These are phyloP conservation scores for Escarpia spicata DNA, from an alignment of 2,888 invertebrate genomes.

Conservation along the genomic window DNA sequence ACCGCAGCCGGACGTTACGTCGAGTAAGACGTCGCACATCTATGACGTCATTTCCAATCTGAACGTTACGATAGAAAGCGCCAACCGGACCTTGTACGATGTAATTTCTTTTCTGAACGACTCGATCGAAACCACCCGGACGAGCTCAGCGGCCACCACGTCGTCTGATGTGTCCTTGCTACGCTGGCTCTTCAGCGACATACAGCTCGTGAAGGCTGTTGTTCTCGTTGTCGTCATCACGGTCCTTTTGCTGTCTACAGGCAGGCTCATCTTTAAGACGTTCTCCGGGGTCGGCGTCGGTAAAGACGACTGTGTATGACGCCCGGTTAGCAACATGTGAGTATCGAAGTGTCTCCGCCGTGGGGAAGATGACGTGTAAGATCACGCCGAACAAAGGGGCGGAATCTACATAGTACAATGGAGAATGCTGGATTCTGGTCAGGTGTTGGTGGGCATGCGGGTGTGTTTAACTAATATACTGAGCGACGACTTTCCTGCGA, in stretches of 20 bases:
- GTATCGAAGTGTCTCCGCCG: too few relatives aligned
- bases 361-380: background rate
- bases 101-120: background rate
- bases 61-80: background rate
- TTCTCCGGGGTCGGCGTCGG: slow-evolving; percentile 3
- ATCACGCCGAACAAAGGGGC: background rate
- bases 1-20: background rate
- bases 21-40: background rate
- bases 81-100: background rate
- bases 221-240: slow-evolving; percentile 1
- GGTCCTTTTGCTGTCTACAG: background rate
- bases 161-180: background rate
- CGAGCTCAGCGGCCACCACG: background rate
- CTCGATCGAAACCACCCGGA: background rate
- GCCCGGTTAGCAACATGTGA: background rate
- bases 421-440: background rate
- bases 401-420: background rate
- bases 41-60: background rate
- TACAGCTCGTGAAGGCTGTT: background rate
- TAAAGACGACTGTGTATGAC: slow-evolving; percentile 16
- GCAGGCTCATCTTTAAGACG: background rate
- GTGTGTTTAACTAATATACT: too few relatives aligned
- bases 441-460: background rate
- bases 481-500: too few relatives aligned
- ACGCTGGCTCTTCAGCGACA: background rate